Percentiles rank a stretch among this genome's conserved stretches.
These are phyloP conservation scores for Chymomyza amoena DNA, from an alignment of 2,888 invertebrate genomes.

Conservation along the genomic window DNA sequence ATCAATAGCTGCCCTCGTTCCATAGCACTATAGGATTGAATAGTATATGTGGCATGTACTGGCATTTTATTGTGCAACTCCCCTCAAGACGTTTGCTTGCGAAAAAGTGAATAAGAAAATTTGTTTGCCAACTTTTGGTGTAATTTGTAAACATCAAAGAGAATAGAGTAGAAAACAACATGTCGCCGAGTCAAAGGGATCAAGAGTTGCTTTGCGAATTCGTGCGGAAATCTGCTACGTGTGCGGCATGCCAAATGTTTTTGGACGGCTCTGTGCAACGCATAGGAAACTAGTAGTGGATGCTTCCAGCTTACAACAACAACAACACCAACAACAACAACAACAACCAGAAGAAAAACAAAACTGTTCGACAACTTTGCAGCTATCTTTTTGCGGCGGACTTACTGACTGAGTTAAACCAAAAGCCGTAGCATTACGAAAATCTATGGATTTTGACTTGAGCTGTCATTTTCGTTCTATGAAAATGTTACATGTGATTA, in stretches of 20 bases:
- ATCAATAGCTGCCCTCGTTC: too few species aligned
- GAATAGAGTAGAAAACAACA: constrained; percentile 64
- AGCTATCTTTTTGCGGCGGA: neutral
- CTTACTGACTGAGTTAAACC: neutral
- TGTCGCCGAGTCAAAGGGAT: constrained; percentile 72
- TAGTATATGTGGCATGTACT: neutral
- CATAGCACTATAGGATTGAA: too few species aligned
- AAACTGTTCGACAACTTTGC: neutral
- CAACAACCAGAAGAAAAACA: neutral
- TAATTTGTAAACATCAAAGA: constrained; percentile 73
- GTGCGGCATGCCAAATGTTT: constrained; percentile 61
- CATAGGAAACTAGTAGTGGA: neutral
- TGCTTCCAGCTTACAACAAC: neutral
- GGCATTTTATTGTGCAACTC: neutral
- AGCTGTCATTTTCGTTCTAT: neutral
- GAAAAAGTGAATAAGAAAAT: constrained; percentile 72
- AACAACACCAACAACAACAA: neutral
- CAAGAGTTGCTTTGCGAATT: constrained; percentile 74
- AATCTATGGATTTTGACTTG: constrained; percentile 27
- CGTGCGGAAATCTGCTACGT: constrained; percentile 73
- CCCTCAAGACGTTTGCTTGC: neutral
- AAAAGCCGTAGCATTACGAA: constrained; percentile 12
- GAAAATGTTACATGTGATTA: neutral
- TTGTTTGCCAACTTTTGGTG: constrained; percentile 72
- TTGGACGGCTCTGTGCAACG: neutral